These are phyloP conservation scores for Meteorus colon DNA, from an alignment of 2,888 invertebrate species.

Conservation along the genomic window DNA sequence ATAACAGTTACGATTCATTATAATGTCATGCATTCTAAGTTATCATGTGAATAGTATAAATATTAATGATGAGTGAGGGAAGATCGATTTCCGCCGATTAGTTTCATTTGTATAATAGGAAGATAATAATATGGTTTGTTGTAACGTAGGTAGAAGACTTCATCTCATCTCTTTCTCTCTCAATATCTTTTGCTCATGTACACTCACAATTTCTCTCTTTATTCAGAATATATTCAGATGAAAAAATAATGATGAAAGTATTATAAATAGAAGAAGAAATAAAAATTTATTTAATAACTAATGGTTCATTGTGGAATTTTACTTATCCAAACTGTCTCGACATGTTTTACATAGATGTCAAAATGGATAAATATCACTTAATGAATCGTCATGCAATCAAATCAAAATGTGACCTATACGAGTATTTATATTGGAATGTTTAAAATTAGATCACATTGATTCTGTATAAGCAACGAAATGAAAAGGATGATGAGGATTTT, in stretches of 20 bases:
- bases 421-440: background rate
- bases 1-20: constrained; percentile 22
- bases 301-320: too few species aligned
- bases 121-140: constrained; percentile 31
- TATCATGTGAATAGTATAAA: constrained; percentile 38
- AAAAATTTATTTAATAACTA: too few species aligned
- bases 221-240: background rate
- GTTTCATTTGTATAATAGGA: constrained; percentile 21
- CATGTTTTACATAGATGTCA: too few species aligned
- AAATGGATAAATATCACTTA: too few species aligned
- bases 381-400: background rate
- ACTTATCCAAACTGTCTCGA: too few species aligned
- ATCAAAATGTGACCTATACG: background rate
- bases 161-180: background rate
- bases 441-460: background rate
- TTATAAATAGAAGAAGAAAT: too few species aligned
- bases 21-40: constrained; percentile 27
- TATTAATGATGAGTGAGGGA: constrained; percentile 43
- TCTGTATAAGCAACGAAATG: too few species aligned
- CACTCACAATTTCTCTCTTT: background rate
- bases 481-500: too few species aligned
- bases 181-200: background rate
- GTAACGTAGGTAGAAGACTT: constrained; percentile 26
- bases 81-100: constrained; percentile 45
- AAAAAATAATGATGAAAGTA: too few species aligned